Percentiles rank a stretch among this genome's conserved stretches.
phyloP scores from a whole-genome alignment of 2,113 vertebrate genomes.

The Plestiodon gilberti region DNA sequence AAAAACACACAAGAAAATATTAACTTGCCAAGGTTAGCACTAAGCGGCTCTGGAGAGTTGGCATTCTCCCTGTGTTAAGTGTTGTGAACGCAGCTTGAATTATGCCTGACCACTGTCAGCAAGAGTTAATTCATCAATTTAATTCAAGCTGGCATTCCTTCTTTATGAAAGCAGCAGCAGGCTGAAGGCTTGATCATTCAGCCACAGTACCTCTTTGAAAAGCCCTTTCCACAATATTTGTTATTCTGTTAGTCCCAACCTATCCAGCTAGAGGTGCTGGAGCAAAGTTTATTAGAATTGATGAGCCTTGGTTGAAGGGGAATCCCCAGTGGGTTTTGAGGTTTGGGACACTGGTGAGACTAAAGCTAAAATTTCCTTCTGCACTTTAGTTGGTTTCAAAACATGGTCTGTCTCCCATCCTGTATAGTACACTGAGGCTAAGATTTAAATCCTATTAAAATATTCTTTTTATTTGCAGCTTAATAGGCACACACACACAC shows the following conservation, averaged over 20 bases:
- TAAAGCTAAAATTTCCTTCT: background rate
- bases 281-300: slow-evolving; percentile 19
- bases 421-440: background rate
- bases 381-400: background rate
- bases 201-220: background rate
- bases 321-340: slow-evolving; percentile 19
- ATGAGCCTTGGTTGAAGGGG: background rate
- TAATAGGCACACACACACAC: background rate
- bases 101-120: background rate
- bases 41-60: background rate
- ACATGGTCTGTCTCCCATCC: background rate
- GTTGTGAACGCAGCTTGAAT: slow-evolving; percentile 15
- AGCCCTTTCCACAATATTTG: background rate
- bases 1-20: background rate
- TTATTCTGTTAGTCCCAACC: background rate
- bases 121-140: background rate
- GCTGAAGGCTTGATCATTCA: background rate
- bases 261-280: background rate
- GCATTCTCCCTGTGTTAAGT: background rate
- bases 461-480: background rate
- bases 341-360: background rate
- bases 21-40: background rate
- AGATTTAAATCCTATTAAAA: background rate
- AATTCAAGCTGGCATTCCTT: background rate
- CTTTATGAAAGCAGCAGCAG: background rate